Conservation (phyloP, 2,113 vertebrate species). For the Chaenogobius annularis region DNA sequence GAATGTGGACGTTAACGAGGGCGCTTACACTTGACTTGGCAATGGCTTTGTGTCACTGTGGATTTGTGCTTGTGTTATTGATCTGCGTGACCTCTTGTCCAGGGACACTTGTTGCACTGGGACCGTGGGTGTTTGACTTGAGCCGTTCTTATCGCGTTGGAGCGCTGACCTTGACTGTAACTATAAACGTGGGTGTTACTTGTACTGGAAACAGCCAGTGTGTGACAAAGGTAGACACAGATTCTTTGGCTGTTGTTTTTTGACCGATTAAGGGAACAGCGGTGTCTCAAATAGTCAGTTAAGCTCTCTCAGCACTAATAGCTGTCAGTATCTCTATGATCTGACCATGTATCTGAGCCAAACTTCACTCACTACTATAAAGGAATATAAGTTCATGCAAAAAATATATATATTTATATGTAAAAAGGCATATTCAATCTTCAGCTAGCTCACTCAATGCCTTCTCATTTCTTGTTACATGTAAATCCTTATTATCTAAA, state of each 20-base stretch:
- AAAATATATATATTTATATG: no score
- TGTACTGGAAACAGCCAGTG: conserved; percentile 33
- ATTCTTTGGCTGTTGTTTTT: not conserved
- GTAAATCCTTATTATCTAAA: no score
- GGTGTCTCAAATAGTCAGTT: no score
- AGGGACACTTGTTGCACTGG: conserved; percentile 55
- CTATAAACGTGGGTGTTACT: not conserved
- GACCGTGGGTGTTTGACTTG: conserved; percentile 7
- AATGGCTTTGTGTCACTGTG: conserved; percentile 34
- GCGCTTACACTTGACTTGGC: conserved; percentile 48
- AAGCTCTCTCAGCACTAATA: no score
- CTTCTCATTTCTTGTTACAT: no score
- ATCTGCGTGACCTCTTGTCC: conserved; percentile 4
- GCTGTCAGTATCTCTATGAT: no score
- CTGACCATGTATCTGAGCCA: no score
- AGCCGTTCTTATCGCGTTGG: not conserved
- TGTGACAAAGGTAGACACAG: conserved; percentile 7
- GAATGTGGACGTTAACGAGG: conserved; percentile 27
- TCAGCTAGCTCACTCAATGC: no score
- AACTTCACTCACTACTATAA: no score
- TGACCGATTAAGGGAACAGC: no score
- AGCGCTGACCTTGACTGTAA: not conserved
- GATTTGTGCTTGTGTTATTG: not conserved
- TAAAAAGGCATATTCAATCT: no score
- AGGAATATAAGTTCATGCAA: no score